phyloP scores from a whole-genome alignment of 2,888 invertebrate species.

The Luperina testacea region DNA sequence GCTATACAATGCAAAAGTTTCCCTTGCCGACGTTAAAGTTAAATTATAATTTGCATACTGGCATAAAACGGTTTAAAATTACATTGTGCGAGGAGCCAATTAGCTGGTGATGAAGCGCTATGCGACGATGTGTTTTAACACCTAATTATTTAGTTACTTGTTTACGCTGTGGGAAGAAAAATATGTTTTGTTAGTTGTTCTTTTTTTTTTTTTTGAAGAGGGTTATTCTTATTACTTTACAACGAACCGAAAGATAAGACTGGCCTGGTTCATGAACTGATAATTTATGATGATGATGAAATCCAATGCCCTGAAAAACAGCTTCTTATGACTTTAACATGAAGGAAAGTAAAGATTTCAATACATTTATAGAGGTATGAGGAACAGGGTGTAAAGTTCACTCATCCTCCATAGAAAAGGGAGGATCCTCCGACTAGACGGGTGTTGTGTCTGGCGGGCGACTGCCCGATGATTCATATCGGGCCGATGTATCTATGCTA shows the following conservation, averaged over 20 bases:
- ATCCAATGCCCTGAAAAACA: neutral
- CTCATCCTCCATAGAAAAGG: too few relatives aligned
- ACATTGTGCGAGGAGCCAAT: conserved; percentile 54
- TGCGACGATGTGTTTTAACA: conserved; percentile 35
- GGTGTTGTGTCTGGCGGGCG: too few relatives aligned
- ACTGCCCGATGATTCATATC: too few relatives aligned
- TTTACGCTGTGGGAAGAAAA: neutral
- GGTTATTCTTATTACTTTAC: neutral
- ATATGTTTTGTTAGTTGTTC: neutral
- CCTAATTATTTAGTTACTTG: conserved; percentile 45
- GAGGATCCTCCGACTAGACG: too few relatives aligned
- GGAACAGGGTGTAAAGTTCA: too few relatives aligned
- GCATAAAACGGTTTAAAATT: conserved; percentile 63
- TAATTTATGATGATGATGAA: neutral
- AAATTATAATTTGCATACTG: conserved; percentile 64
- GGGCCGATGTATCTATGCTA: too few relatives aligned
- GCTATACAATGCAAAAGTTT: conserved; percentile 41
- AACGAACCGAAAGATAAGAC: neutral
- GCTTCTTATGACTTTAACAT: neutral
- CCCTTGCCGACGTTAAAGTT: conserved; percentile 58
- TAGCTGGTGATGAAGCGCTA: conserved; percentile 37
- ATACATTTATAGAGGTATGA: too few relatives aligned
- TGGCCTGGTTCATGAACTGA: neutral
- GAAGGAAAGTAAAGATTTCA: neutral
- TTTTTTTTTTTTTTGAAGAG: conserved; percentile 20